Evolutionary conservation across 2,888 invertebrate species (phyloP).

Genomic region (Drosophila robusta): DNA sequence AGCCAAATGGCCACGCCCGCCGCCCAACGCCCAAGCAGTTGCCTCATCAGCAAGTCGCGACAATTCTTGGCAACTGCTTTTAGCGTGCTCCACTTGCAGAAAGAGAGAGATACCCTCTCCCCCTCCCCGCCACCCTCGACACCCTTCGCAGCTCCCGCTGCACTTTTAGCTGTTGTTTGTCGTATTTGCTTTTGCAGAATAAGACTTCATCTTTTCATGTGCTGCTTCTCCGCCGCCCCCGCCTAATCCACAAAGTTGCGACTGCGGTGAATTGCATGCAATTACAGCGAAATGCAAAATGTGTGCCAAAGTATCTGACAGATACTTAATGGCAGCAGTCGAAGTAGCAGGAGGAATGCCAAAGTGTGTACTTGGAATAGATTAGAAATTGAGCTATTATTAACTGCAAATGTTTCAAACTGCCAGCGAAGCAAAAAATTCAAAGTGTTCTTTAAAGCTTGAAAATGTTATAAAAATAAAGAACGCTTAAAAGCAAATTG

Average conservation of each 20-base stretch:
- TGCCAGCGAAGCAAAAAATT: background rate
- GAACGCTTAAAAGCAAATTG: background rate
- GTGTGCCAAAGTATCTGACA: conserved; percentile 77
- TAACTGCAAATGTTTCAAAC: conserved; percentile 4
- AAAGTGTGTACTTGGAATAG: conserved; percentile 20
- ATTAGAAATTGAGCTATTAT: conserved; percentile 20
- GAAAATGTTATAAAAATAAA: no score
- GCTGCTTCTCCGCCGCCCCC: background rate
- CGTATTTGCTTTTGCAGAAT: conserved; percentile 40
- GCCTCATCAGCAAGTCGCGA: conserved; percentile 73
- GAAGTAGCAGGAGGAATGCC: conserved; percentile 23
- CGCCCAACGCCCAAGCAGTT: conserved; percentile 4
- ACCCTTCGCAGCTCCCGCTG: background rate
- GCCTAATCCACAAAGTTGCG: conserved; percentile 4
- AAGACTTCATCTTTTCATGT: conserved; percentile 13
- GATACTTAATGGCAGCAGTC: conserved; percentile 70
- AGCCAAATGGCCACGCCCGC: conserved; percentile 55
- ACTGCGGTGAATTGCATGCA: conserved; percentile 69
- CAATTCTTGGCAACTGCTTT: conserved; percentile 76
- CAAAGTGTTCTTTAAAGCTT: no score
- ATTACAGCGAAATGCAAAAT: conserved; percentile 79
- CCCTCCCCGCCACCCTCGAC: background rate
- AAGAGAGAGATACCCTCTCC: background rate
- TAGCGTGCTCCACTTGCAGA: conserved; percentile 47
- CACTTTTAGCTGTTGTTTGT: conserved; percentile 51